phyloP scores from a whole-genome alignment of 2,113 vertebrate species.

The Steatornis caripensis region DNA sequence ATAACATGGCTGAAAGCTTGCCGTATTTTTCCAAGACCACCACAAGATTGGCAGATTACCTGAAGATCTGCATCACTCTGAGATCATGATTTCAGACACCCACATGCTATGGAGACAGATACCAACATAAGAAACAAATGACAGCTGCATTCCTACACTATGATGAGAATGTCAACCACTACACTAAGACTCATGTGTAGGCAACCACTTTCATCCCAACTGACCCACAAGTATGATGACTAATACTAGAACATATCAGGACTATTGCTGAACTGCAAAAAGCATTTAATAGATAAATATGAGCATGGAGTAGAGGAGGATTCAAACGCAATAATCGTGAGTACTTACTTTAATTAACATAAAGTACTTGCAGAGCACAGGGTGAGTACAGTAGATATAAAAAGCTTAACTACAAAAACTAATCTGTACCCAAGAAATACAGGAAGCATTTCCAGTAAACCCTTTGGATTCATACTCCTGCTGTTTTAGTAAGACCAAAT shows the following conservation, averaged over 20 bases:
- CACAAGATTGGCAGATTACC: background rate
- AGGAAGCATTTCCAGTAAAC: background rate
- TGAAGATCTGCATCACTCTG: constrained; percentile 35
- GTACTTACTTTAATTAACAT: background rate
- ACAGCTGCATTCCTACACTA: constrained; percentile 14
- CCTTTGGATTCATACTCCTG: background rate
- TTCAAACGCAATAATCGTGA: background rate
- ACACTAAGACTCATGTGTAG: constrained; percentile 24
- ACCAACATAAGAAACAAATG: constrained; percentile 14
- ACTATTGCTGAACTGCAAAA: background rate
- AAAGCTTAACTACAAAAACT: background rate
- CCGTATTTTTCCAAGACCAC: constrained; percentile 23
- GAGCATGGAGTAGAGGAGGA: background rate
- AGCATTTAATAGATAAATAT: background rate
- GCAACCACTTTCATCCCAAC: constrained; percentile 16
- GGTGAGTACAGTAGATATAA: background rate
- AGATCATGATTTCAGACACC: constrained; percentile 48
- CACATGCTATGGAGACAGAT: background rate
- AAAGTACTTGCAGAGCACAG: background rate
- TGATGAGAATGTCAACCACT: constrained; percentile 15
- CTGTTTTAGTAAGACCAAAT: background rate
- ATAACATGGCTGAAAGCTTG: background rate
- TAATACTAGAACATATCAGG: background rate
- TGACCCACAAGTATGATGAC: background rate
- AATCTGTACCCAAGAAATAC: background rate